Percentiles rank a stretch among this genome's conserved stretches.
Conservation (phyloP, 1,140 invertebrate species). For the Sminthurides bifidus region DNA sequence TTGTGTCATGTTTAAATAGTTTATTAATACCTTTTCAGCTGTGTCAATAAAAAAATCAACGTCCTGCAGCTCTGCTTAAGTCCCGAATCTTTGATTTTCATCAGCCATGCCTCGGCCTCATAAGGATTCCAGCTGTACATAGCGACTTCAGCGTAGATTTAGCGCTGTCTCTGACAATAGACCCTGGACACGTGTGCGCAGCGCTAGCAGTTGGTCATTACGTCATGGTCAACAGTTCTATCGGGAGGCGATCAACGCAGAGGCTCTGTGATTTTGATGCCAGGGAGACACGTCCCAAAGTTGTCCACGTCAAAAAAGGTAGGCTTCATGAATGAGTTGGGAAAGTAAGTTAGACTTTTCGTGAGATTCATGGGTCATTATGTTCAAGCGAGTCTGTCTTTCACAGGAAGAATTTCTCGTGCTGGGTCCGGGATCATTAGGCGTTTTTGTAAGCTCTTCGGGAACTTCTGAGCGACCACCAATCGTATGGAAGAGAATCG, state of each 20-base stretch:
- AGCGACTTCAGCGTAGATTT: constrained; percentile 24
- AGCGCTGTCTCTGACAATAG: constrained; percentile 14
- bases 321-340: neutral
- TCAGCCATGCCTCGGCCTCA: constrained; percentile 19
- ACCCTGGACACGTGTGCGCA: constrained; percentile 26
- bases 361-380: neutral
- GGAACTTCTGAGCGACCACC: constrained; percentile 46
- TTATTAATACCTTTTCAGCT: no score
- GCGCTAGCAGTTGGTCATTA: constrained; percentile 22
- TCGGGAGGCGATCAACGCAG: constrained; percentile 26
- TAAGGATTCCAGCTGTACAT: constrained; percentile 22
- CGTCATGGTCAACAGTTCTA: constrained; percentile 22
- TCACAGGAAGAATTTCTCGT: constrained; percentile 35
- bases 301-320: neutral
- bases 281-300: neutral
- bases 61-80: constrained; percentile 17
- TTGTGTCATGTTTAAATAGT: no score
- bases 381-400: neutral
- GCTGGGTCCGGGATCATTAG: constrained; percentile 42
- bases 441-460: constrained; percentile 45
- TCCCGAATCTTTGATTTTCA: constrained; percentile 17
- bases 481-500: constrained; percentile 45
- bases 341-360: neutral
- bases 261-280: constrained; percentile 21
- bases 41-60: neutral